Base-by-base conservation (phyloP, 2,113 vertebrate genomes). In the Motacilla tschutschensis region DNA sequence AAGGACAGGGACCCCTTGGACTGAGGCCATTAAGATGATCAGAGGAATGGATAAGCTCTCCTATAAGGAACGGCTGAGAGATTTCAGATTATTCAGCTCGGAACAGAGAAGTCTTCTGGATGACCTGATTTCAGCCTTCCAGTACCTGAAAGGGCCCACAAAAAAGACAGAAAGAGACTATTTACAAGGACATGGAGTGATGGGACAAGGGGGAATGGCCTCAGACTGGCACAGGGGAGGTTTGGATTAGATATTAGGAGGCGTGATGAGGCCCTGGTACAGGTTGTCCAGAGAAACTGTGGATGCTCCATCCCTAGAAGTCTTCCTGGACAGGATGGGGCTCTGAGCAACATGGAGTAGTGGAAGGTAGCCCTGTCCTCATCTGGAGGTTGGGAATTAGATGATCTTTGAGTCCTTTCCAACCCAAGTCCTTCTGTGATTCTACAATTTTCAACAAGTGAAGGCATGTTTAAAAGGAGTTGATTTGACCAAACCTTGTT, bases 11-110 rank as follows among this genome's bases (percentile, higher is more conserved):
- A 31, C 9, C 16, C 46, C 19, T 8, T 29, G 51, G 28, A 40
- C 6, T 0, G 0, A 40, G 24, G 8, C 17, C 25, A 26, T 9
- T 5, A 15, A 25, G 38, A 10, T 33, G 8, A 26, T 31, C 21
- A 46, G 67, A 65, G 19, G 19, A 9, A 51, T 79, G 51, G 38
- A 72, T 5, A 13, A 72, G 3, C 14, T 58, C 38, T 40, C 5
- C 33, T 46, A 10, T 13, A 16, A 51, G 28, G 24, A 86, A 21
- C 0, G 0, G 19, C 20, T 46, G 51, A 40, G 19, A 65, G 2
- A 65, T 21, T 12, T 72, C 28, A 16, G 17, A 40, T 46, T 31
- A 25, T 65, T 59, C 14, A 46, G 6, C 24, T 9, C 31, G 24
- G 28, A 51, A 44, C 38, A 79, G 15, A 50, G 50, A 44, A 65